phyloP scores from a whole-genome alignment of 2,113 vertebrate genomes.

The Gopherus flavomarginatus region DNA sequence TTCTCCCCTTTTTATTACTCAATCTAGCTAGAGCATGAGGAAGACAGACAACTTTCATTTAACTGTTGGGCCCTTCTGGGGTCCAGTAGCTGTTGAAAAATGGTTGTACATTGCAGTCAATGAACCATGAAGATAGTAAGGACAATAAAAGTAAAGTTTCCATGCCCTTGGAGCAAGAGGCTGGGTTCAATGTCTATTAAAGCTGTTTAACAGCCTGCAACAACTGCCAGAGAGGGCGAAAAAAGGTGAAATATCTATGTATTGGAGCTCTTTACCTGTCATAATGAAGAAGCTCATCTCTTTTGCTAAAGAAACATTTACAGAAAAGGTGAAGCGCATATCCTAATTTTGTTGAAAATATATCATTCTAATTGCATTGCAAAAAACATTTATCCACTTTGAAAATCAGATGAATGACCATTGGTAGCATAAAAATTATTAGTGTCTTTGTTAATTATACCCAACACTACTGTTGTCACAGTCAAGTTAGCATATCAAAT shows the following conservation, averaged over 20 bases:
- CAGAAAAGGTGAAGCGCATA: not conserved
- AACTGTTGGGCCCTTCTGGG: conserved; percentile 20
- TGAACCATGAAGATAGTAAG: not conserved
- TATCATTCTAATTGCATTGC: not conserved
- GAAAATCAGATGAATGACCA: accelerated
- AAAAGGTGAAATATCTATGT: conserved; percentile 7
- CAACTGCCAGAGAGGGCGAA: not conserved
- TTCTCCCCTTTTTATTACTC: not conserved
- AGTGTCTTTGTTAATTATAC: not conserved
- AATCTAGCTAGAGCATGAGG: not conserved
- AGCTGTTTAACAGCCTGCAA: conserved; percentile 37
- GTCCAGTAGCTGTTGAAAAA: conserved; percentile 14
- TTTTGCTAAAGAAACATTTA: not conserved
- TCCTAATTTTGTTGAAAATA: not conserved
- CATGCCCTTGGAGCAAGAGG: conserved; percentile 15
- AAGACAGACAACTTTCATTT: conserved; percentile 50
- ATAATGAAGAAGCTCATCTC: conserved; percentile 16
- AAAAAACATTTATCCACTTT: not conserved
- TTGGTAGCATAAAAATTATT: not conserved
- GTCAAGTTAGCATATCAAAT: not conserved
- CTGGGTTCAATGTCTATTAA: conserved; percentile 25
- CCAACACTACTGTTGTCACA: accelerated
- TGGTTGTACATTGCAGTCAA: conserved; percentile 27
- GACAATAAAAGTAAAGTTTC: conserved; percentile 39
- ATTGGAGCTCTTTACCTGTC: not conserved